Evolutionary conservation across 2,888 invertebrate genomes (phyloP).

Genomic region (Torymus texanus): DNA sequence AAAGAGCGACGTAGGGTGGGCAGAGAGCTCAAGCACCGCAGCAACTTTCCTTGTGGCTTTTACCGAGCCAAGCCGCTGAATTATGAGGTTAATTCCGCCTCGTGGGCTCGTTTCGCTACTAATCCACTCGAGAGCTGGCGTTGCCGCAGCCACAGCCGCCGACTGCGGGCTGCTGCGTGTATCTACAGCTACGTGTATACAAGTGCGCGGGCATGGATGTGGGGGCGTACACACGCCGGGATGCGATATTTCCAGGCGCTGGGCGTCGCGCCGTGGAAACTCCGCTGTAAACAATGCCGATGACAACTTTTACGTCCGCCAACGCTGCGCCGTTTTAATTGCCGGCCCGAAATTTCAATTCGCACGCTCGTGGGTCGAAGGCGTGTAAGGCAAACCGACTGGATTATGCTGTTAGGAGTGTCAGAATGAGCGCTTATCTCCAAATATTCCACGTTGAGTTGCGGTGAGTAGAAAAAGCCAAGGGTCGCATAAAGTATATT

Average conservation of each 20-base stretch:
- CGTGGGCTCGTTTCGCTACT: conserved; percentile 50
- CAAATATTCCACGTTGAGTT: too few species aligned
- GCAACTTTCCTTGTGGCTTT: conserved; percentile 56
- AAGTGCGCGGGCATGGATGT: too few species aligned
- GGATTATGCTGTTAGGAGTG: too few species aligned
- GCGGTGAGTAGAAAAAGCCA: too few species aligned
- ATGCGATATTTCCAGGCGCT: conserved; percentile 56
- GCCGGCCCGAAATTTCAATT: too few species aligned
- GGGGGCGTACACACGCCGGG: background rate
- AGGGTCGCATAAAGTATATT: too few species aligned
- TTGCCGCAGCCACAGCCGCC: conserved; percentile 35
- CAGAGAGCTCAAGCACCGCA: background rate
- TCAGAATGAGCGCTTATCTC: too few species aligned
- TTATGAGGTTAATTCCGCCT: conserved; percentile 58
- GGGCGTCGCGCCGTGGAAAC: conserved; percentile 35
- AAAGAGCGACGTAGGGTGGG: background rate
- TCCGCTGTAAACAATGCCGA: conserved; percentile 34
- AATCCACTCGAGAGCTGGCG: conserved; percentile 57
- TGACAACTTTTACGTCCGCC: conserved; percentile 12
- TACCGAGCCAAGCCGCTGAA: conserved; percentile 59
- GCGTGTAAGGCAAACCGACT: too few species aligned
- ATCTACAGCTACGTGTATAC: conserved; percentile 2
- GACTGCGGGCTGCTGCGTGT: background rate
- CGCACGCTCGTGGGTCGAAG: too few species aligned
- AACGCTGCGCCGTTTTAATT: background rate